Percentiles rank a stretch among this genome's conserved stretches.
phyloP scores from a whole-genome alignment of 35 echinoderm and acorn worm genomes.

The Anneissia japonica region DNA sequence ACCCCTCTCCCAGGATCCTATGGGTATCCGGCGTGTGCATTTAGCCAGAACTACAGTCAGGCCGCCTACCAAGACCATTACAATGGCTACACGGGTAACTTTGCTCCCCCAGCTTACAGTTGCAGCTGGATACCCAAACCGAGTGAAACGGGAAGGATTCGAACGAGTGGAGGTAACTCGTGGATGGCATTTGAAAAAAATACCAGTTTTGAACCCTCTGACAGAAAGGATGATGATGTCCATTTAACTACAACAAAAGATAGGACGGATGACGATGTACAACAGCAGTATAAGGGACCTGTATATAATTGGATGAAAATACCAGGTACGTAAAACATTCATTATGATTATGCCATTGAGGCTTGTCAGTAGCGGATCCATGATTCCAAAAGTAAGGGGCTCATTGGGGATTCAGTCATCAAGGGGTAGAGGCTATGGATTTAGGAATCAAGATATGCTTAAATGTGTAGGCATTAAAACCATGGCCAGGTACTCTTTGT shows the following conservation, averaged over 20 bases:
- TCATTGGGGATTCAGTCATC: too few species aligned
- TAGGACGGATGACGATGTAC: constrained; percentile 41
- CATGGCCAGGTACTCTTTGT: too few species aligned
- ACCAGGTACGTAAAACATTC: constrained; percentile 98
- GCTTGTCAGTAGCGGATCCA: too few species aligned
- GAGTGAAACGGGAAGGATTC: constrained; percentile 47
- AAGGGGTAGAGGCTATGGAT: too few species aligned
- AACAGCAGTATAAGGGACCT: constrained; percentile 76
- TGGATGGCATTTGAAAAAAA: neutral
- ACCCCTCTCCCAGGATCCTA: constrained; percentile 46
- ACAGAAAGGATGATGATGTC: constrained; percentile 27
- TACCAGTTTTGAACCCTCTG: neutral
- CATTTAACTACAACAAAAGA: neutral
- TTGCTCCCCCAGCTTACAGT: constrained; percentile 28
- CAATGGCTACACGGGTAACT: constrained; percentile 46
- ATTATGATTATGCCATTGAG: too few species aligned
- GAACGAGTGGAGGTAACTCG: neutral
- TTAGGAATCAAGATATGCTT: too few species aligned
- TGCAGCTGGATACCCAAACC: constrained; percentile 47
- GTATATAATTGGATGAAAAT: constrained; percentile 99
- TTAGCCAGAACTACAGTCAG: constrained; percentile 54
- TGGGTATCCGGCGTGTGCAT: constrained; percentile 74
- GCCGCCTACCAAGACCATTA: constrained; percentile 62
- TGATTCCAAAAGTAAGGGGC: too few species aligned
- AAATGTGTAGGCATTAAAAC: too few species aligned